Base-by-base conservation (phyloP, 37 sponge, comb jelly and placozoan genomes). In the Cliona cf. orientalis region DNA sequence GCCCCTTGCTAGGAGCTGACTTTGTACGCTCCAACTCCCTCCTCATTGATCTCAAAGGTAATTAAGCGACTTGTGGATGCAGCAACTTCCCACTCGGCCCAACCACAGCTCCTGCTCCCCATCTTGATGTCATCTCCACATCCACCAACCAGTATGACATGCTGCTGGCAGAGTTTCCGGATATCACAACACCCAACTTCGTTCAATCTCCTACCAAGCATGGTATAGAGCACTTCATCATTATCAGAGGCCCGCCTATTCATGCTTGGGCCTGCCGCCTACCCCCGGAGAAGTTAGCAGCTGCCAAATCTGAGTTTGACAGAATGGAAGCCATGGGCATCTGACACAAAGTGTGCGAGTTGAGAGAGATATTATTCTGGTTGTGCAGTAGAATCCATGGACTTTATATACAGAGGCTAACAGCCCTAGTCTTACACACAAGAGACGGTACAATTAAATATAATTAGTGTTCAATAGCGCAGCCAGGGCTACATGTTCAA, bases 191-290 rank as follows among this genome's bases (percentile, higher is more conserved):
- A 33, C 71, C 80, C 49, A 42, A 37, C 40, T 80, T 80, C 71
- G 53, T 58, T n/a, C 44, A 55, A 37, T 5, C 69, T 2, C 31
- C 79, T 2, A 17, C 45, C 66, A 80, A 80, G 62, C 81, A 80
- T 55, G 61, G 61, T 1, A 75, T 86, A 21, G 56, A 69, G 40
- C 87, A 76, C 57, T 78, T 46, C 74, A 72, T 86, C 42, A 3
- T 40, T 68, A 80, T 80, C n/a, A 86, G 69, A 31, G 80, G 87
- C 22, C 81, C 81, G 5, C 81, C 81, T 23, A 61, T 80, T 3
- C 73, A 72, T 82, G 74, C 65, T 22, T 45, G 66, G 21, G 74
- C 82, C 46, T 73, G 72, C 33, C 72, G 82, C 1, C 66, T 82
- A 43, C 65, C 83, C 32, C 83, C 83, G 19, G 74, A 72, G 46